These are phyloP conservation scores for Psilopsiagon aymara DNA, from an alignment of 2,113 vertebrate genomes.

Conservation along the genomic window DNA sequence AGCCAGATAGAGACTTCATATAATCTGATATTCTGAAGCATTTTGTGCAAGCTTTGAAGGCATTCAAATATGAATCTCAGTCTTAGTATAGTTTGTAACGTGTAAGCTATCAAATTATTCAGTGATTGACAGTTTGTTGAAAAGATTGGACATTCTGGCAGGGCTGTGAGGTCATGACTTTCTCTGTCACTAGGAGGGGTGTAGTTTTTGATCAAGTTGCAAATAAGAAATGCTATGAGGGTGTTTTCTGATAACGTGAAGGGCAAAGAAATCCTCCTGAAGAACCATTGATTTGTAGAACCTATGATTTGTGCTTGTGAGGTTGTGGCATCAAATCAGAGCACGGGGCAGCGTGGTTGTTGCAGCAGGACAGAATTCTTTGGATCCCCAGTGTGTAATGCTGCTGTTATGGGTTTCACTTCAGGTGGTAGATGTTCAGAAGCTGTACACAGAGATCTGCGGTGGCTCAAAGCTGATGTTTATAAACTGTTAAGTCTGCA, in stretches of 20 bases:
- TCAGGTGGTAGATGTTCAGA: not conserved
- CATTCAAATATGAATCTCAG: not conserved
- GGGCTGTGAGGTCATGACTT: not conserved
- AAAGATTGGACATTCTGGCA: not conserved
- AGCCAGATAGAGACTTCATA: not conserved
- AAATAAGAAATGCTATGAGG: not conserved
- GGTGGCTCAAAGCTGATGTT: not conserved
- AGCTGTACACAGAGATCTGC: not conserved
- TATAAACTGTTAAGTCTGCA: not conserved
- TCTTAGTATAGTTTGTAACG: not conserved
- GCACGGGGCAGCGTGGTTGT: rapidly evolving
- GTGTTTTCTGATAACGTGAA: not conserved
- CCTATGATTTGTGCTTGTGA: not conserved
- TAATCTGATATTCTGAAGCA: not conserved
- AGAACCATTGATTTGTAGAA: not conserved
- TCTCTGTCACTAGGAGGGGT: not conserved
- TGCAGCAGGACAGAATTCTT: not conserved
- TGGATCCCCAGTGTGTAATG: rapidly evolving
- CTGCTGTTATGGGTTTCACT: not conserved
- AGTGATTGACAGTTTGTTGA: not conserved
- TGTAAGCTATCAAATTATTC: not conserved
- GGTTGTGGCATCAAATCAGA: rapidly evolving
- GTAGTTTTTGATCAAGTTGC: not conserved
- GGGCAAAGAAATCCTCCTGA: not conserved
- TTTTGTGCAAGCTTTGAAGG: not conserved